phyloP scores from a whole-genome alignment of 1,140 invertebrate species.

The Neuroterus valhalla region DNA sequence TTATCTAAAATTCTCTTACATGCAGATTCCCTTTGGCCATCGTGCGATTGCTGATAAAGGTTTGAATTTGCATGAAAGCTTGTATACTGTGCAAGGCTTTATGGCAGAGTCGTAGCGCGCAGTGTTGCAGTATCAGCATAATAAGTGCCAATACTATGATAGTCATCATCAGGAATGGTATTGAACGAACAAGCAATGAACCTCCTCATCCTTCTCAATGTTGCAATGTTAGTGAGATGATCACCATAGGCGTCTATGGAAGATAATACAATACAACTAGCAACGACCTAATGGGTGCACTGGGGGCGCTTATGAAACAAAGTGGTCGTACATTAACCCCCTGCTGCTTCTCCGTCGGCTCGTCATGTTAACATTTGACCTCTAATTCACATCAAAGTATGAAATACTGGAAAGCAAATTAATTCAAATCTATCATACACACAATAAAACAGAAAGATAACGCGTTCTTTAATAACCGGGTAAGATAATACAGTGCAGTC shows the following conservation, averaged over 20 bases:
- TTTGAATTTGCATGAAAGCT: too few relatives aligned
- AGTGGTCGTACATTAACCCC: conserved; percentile 54
- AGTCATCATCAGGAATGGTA: not conserved
- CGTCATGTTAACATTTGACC: conserved; percentile 13
- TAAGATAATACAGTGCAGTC: too few relatives aligned
- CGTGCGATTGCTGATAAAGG: too few relatives aligned
- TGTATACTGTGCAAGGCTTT: too few relatives aligned
- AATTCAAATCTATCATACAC: not conserved
- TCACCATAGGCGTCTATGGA: conserved; percentile 2
- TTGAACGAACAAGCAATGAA: conserved; percentile 2
- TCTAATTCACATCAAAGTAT: not conserved
- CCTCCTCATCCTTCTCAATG: not conserved
- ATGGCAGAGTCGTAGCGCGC: too few relatives aligned
- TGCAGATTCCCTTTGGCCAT: too few relatives aligned
- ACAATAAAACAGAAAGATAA: too few relatives aligned
- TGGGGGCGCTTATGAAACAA: conserved; percentile 52
- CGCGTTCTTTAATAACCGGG: too few relatives aligned
- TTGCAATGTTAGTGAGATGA: not conserved
- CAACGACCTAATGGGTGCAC: conserved; percentile 31
- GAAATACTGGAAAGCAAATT: not conserved
- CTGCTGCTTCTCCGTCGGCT: not conserved
- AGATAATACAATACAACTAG: conserved; percentile 20
- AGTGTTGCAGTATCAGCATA: too few relatives aligned
- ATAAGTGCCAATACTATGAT: conserved; percentile 1
- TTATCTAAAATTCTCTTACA: too few relatives aligned